Evolutionary conservation across 2,113 vertebrate species (phyloP).

Genomic region (Thinocorus orbignyianus): DNA sequence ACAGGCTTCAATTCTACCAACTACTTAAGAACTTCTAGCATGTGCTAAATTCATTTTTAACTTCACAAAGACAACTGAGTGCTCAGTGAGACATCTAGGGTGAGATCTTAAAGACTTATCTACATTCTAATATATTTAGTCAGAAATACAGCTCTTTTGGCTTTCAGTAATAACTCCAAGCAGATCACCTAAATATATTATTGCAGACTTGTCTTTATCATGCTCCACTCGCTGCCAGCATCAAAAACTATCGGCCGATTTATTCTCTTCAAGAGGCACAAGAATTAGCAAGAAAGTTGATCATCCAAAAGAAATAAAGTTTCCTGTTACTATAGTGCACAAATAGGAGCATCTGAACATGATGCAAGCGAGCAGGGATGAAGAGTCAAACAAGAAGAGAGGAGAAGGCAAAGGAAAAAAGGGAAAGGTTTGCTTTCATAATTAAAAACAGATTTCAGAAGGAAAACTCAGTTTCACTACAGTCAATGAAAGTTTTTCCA

Average conservation of each 20-base stretch:
- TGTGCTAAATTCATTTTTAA: background rate
- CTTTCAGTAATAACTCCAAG: background rate
- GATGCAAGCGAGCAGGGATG: background rate
- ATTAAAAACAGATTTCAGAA: slow-evolving; percentile 2
- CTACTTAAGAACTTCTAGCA: background rate
- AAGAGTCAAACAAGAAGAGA: background rate
- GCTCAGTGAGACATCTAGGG: background rate
- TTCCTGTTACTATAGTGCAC: background rate
- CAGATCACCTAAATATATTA: background rate
- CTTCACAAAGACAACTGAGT: background rate
- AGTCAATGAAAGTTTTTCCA: background rate
- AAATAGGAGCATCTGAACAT: background rate
- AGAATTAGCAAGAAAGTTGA: background rate
- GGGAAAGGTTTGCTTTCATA: background rate
- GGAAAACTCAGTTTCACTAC: background rate
- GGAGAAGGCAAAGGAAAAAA: background rate
- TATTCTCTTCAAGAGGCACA: background rate
- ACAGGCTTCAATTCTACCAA: background rate
- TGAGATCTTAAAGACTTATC: background rate
- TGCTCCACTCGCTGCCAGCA: background rate
- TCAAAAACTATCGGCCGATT: background rate
- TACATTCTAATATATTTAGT: background rate
- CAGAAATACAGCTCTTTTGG: background rate
- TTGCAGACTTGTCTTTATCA: background rate
- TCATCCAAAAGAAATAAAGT: background rate